Evolutionary conservation across 1,140 invertebrate species (phyloP), one percentile per base, ranked within the genome.

Genomic region (Lepidurus arcticus): DNA sequence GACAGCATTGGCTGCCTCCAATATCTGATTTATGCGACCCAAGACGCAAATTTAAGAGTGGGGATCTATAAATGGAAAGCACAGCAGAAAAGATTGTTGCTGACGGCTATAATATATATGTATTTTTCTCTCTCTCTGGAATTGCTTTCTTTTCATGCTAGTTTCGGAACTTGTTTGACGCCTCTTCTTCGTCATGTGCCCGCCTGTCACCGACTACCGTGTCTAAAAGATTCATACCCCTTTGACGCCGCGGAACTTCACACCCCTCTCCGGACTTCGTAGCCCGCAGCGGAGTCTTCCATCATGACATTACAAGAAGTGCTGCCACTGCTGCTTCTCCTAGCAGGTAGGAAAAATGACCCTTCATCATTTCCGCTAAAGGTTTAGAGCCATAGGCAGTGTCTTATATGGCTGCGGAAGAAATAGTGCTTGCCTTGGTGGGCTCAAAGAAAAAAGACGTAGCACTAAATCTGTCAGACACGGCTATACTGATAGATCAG

Each of bases 401-500:
- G 53, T 65, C 53, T 65, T 65, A 65, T 21, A 16, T 4, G 3
- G 21, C 53, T 65, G 34, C 34, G 34, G 3, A 65, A 65, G 9
- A 16, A 65, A 21, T 9, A n/a, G 6, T 13, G 13, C 9, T 65
- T 65, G 47, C 47, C 9, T 65, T 9, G 21, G 21, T 0, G 47
- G 47, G 13, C 16, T 0, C 16, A 13, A 65, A 21, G 21, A 65
- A 65, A 21, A 16, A 0, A 65, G 16, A 21, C 6, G 53, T 65
- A 65, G 53, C 53, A 65, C 53, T 65, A 65, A 65, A 65, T 65
- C 53, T 65, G 53, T 65, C 53, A 65, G 53, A 65, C 53, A 65
- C 53, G 53, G 7, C 9, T 65, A 65, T 65, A 65, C 53, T 65
- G 13, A 65, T 65, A 65, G 53, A 65, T 65, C 53, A 65, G 53